A percentile compares a stretch with the other conserved stretches of the same genome.
phyloP scores from a whole-genome alignment of 2,888 invertebrate genomes.

The Chloromyia formosa region DNA sequence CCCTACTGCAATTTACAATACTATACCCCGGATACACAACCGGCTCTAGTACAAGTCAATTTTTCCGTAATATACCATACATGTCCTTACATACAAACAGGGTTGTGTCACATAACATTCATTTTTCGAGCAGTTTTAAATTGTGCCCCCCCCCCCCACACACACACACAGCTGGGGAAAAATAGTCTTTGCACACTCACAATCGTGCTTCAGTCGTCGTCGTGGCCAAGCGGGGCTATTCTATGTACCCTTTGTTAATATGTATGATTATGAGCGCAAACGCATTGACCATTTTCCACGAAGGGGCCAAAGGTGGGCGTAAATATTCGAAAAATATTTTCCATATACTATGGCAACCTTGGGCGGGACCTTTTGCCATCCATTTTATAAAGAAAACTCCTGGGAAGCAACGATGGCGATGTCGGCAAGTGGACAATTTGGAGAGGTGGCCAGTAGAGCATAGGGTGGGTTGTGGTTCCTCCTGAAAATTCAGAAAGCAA shows the following conservation, averaged over 20 bases:
- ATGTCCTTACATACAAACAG: not conserved
- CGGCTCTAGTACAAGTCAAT: slow-evolving; percentile 28
- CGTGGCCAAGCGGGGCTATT: too few relatives aligned
- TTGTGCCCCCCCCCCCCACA: not conserved
- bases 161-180: not conserved
- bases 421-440: not conserved
- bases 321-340: slow-evolving; percentile 30
- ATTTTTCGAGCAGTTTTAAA: slow-evolving; percentile 21
- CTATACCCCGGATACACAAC: slow-evolving; percentile 25
- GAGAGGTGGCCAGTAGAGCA: not conserved
- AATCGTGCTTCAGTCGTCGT: too few relatives aligned
- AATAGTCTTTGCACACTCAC: not conserved
- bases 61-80: slow-evolving; percentile 13
- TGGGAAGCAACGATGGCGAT: not conserved
- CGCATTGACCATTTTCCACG: slow-evolving; percentile 30
- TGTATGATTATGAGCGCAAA: slow-evolving; percentile 5
- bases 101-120: slow-evolving; percentile 1
- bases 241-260: too few relatives aligned
- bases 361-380: slow-evolving; percentile 42
- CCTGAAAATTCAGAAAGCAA: not conserved
- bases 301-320: slow-evolving; percentile 41
- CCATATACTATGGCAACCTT: slow-evolving; percentile 34
- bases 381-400: slow-evolving; percentile 17
- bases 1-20: slow-evolving; percentile 45
- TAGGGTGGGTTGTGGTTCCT: not conserved